Base-by-base conservation (phyloP, 2,797 vertebrate species). In the Takifugu rubripes region DNA sequence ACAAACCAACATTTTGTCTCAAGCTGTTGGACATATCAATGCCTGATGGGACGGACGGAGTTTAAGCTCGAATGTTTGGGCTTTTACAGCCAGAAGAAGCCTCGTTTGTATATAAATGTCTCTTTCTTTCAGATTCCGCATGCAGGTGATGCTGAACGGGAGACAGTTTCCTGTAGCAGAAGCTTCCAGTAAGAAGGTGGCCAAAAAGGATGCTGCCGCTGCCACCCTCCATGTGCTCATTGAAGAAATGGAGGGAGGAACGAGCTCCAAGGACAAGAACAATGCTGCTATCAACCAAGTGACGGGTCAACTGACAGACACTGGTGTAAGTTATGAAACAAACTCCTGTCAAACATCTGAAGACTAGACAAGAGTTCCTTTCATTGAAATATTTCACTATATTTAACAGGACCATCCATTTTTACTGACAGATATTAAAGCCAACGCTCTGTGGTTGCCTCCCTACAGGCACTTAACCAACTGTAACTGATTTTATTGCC, bases 141-240 rank as follows among this genome's bases (percentile, higher is more conserved):
- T 98, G 92, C 96, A 98, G 86, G 96, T 94, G 1, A 91, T 95
- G 88, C 92, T 99, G 6, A 93, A 92, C 0, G 92, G 93, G 26
- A 93, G 93, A 25, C 74, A 75, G 33, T 99, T 97, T 82, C 96
- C 96, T 5, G 82, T 93, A 0, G 94, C 93, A 0, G 96, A 98
- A 78, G 97, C 95, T 1, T 93, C 94, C 43, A 99, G 93, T 82
- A 99, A 99, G 81, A 99, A 98, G 58, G 89, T 94, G 0, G 97
- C 96, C 0, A 99, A 97, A 64, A 98, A 99, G 69, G 95, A 97
- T 1, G 96, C 97, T 0, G 96, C 96, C 0, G 89, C 93, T 0
- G 92, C 92, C 0, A 94, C 97, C 0, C 88, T 99, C 74, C 92
- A 61, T 12, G 75, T 95, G 8, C 92, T 99, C 25, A 81, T 93